phyloP scores from a whole-genome alignment of 2,888 invertebrate genomes.

The Cartodere bifasciata region DNA sequence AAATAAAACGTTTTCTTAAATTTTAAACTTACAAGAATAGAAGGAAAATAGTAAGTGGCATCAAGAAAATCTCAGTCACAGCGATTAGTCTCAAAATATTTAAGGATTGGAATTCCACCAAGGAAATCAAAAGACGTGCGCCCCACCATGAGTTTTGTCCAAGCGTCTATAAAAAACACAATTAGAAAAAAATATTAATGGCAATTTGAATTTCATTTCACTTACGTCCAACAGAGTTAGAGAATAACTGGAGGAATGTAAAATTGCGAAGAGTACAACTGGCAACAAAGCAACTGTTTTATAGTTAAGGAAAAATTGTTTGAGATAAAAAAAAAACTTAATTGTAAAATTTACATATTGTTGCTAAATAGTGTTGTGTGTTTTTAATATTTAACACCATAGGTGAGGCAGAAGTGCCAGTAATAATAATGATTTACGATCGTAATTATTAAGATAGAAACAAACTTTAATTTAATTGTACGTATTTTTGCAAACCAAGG shows the following conservation, averaged over 20 bases:
- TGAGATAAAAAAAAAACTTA: constrained; percentile 8
- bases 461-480: too few relatives aligned
- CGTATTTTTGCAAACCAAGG: too few relatives aligned
- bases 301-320: constrained; percentile 28
- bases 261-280: constrained; percentile 77
- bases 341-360: background rate
- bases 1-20: too few relatives aligned
- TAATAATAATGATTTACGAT: too few relatives aligned
- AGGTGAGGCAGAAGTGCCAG: too few relatives aligned
- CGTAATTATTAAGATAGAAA: too few relatives aligned
- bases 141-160: constrained; percentile 91
- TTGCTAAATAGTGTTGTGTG: background rate
- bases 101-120: constrained; percentile 82
- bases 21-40: constrained; percentile 77
- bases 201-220: constrained; percentile 26
- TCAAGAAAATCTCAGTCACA: constrained; percentile 84
- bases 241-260: constrained; percentile 89
- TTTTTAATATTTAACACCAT: too few relatives aligned
- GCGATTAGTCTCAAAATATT: constrained; percentile 85
- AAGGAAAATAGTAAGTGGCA: constrained; percentile 70
- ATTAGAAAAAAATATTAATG: background rate
- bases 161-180: constrained; percentile 47
- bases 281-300: constrained; percentile 77
- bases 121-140: constrained; percentile 69
- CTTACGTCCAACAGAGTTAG: constrained; percentile 84